phyloP scores from a whole-genome alignment of 2,888 invertebrate species.

The Acanthosoma haemorrhoidale region DNA sequence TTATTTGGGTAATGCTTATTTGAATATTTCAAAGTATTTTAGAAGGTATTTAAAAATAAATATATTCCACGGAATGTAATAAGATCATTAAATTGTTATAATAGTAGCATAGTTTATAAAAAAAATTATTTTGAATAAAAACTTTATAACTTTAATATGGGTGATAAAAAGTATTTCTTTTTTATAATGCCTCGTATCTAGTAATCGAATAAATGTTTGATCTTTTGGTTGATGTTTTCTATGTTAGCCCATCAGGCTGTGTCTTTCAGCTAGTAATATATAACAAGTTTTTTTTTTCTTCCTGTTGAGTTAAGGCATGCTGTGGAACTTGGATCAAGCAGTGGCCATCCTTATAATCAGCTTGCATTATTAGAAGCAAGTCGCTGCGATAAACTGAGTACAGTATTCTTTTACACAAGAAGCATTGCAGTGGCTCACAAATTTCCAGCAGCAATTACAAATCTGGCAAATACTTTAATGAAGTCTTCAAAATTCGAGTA shows the following conservation, averaged over 20 bases:
- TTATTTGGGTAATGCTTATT: too few species aligned
- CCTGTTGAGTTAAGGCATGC: constrained; percentile 55
- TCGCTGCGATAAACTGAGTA: constrained; percentile 71
- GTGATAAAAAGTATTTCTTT: too few species aligned
- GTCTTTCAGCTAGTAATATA: neutral
- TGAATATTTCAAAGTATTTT: too few species aligned
- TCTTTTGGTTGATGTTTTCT: too few species aligned
- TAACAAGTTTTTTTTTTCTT: neutral
- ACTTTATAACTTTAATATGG: neutral
- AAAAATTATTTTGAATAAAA: neutral
- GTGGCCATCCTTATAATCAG: constrained; percentile 87
- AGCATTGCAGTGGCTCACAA: constrained; percentile 78
- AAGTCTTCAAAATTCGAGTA: constrained; percentile 50
- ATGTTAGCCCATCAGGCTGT: too few species aligned
- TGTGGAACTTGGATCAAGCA: constrained; percentile 64
- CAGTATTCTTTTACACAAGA: constrained; percentile 80
- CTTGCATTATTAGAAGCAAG: constrained; percentile 75
- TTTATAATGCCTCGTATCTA: too few species aligned
- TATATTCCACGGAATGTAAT: too few species aligned
- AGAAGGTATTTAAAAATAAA: too few species aligned
- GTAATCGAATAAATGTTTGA: too few species aligned
- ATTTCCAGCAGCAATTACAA: constrained; percentile 76
- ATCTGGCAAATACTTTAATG: constrained; percentile 67
- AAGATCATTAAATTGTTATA: too few species aligned
- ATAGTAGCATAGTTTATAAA: too few species aligned